Percentiles rank a stretch among this genome's conserved stretches.
These are phyloP conservation scores for Aphidoletes aphidimyza DNA, from an alignment of 2,888 invertebrate species.

Conservation along the genomic window DNA sequence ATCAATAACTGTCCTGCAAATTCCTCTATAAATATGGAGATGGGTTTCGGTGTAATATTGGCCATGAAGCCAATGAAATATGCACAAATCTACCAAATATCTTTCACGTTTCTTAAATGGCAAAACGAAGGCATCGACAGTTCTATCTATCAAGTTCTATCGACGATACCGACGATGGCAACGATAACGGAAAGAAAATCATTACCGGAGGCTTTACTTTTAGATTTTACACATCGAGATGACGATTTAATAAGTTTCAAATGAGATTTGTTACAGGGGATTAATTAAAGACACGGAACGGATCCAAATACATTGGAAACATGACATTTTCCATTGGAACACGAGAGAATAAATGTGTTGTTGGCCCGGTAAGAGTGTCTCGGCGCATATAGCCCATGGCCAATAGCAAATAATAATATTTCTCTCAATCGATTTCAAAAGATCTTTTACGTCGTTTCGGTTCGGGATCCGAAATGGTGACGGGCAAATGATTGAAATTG, in stretches of 20 bases:
- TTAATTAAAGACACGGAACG: slow-evolving; percentile 54
- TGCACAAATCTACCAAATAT: not conserved
- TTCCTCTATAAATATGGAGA: slow-evolving; percentile 4
- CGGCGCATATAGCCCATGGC: not conserved
- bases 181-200: slow-evolving; percentile 54
- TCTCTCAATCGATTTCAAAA: slow-evolving; percentile 6
- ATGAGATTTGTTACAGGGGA: slow-evolving; percentile 56
- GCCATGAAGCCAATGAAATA: slow-evolving; percentile 33
- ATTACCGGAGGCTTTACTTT: slow-evolving; percentile 54
- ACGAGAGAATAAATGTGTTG: not conserved
- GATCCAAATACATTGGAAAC: not conserved
- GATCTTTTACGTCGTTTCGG: not conserved
- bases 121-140: not conserved
- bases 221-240: slow-evolving; percentile 45
- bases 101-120: not conserved
- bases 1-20: slow-evolving; percentile 37
- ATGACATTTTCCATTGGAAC: slow-evolving; percentile 53
- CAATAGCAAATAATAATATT: not conserved
- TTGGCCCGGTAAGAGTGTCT: not conserved
- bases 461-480: no score
- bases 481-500: slow-evolving; percentile 37
- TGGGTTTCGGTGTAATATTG: not conserved
- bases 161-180: not conserved
- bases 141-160: not conserved
- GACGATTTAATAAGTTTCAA: slow-evolving; percentile 56